phyloP scores from a whole-genome alignment of 2,888 invertebrate species.

The Lamproptera curius region DNA sequence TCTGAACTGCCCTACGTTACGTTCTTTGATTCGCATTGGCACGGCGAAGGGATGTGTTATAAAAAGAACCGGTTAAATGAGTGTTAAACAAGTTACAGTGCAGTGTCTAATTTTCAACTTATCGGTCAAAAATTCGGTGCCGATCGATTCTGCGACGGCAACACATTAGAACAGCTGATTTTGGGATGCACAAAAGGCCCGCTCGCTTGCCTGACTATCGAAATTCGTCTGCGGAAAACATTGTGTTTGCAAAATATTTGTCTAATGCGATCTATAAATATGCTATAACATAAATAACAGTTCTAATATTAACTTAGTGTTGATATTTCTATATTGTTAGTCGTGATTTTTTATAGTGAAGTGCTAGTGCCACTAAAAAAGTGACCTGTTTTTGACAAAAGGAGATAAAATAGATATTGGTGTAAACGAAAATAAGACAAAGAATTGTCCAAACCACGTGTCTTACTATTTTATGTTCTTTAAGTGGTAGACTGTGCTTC shows the following conservation, averaged over 20 bases:
- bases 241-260: not conserved
- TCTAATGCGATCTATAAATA: slow-evolving; percentile 10
- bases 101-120: too few species aligned
- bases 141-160: slow-evolving; percentile 65
- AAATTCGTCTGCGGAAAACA: slow-evolving; percentile 3
- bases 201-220: slow-evolving; percentile 5
- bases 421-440: slow-evolving; percentile 30
- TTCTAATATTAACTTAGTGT: not conserved
- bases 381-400: slow-evolving; percentile 1
- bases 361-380: too few species aligned
- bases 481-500: slow-evolving; percentile 26
- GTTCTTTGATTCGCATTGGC: slow-evolving; percentile 25
- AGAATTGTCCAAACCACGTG: slow-evolving; percentile 20
- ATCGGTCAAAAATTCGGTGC: too few species aligned
- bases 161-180: slow-evolving; percentile 67
- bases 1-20: not conserved
- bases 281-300: slow-evolving; percentile 4
- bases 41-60: slow-evolving; percentile 38
- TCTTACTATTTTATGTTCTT: slow-evolving; percentile 32
- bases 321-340: not conserved
- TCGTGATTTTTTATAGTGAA: not conserved
- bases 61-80: slow-evolving; percentile 47
- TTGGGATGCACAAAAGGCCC: slow-evolving; percentile 48
- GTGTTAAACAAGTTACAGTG: slow-evolving; percentile 54
- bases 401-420: slow-evolving; percentile 3